These are phyloP conservation scores for Heliangelus exortis DNA, from an alignment of 2,797 vertebrate genomes.

Conservation along the genomic window DNA sequence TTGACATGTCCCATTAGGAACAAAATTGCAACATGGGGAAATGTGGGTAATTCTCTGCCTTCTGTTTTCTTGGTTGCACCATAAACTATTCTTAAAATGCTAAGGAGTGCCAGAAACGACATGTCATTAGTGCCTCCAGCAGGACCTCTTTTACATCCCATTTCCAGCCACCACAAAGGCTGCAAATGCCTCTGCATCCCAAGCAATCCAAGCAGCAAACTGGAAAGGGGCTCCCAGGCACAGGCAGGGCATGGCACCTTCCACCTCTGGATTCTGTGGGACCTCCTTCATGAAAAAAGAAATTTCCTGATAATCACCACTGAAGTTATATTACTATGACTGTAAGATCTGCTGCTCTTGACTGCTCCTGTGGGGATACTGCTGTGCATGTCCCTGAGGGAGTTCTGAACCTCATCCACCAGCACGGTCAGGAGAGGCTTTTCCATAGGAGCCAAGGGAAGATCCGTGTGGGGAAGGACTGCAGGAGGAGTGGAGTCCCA, in stretches of 20 bases:
- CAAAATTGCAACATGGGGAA: constrained; percentile 7
- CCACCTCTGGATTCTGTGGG: neutral
- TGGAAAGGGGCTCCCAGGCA: neutral
- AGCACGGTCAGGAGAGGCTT: neutral
- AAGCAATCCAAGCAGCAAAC: rapidly evolving
- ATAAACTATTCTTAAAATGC: neutral
- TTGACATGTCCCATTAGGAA: constrained; percentile 54
- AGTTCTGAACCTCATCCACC: neutral
- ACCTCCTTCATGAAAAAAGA: neutral
- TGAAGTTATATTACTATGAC: neutral
- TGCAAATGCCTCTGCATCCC: neutral
- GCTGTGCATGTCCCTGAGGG: neutral
- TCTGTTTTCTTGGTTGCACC: constrained; percentile 18
- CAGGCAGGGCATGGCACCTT: neutral
- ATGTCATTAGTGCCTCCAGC: neutral
- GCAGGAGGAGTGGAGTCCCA: neutral
- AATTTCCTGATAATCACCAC: neutral
- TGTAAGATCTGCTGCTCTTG: neutral
- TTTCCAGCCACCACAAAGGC: neutral
- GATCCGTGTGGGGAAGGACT: neutral
- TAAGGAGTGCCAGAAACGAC: constrained; percentile 15
- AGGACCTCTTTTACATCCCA: neutral
- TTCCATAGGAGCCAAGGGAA: neutral
- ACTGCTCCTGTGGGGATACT: neutral
- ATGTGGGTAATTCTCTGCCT: constrained; percentile 46